Conservation (phyloP, 1,140 invertebrate genomes). For the Phthorimaea operculella region DNA sequence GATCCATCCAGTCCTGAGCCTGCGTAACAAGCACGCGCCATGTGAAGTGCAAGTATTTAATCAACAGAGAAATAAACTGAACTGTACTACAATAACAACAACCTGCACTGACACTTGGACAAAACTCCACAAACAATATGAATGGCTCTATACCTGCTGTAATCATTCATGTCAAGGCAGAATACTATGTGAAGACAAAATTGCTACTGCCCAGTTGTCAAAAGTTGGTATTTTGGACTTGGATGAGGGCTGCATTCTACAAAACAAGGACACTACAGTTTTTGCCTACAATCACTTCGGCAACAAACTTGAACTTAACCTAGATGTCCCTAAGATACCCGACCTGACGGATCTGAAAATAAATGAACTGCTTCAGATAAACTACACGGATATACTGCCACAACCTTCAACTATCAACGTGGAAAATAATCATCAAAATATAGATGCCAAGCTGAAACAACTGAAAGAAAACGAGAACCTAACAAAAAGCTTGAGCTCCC, state of each 20-base stretch:
- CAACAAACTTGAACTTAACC: neutral
- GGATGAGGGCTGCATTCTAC: neutral
- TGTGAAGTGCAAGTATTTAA: conserved; percentile 5
- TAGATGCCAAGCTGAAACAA: too few relatives aligned
- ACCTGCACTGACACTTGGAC: neutral
- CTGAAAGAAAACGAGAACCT: too few relatives aligned
- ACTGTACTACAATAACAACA: neutral
- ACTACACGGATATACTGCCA: too few relatives aligned
- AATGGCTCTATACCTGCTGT: neutral
- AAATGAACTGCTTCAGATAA: too few relatives aligned
- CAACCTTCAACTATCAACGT: too few relatives aligned
- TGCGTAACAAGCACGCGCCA: neutral
- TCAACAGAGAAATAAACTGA: neutral
- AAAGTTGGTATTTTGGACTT: neutral
- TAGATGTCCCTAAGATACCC: neutral
- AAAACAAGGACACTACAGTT: conserved; percentile 1
- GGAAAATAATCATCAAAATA: too few relatives aligned
- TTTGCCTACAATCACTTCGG: conserved; percentile 3
- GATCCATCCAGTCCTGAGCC: neutral
- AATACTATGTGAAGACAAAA: neutral
- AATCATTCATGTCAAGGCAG: neutral
- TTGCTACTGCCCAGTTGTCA: neutral
- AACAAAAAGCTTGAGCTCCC: too few relatives aligned
- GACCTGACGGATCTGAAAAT: neutral
- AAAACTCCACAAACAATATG: neutral